Base-by-base conservation (phyloP, 1,140 invertebrate genomes). In the Caenorhabditis inopinata region DNA sequence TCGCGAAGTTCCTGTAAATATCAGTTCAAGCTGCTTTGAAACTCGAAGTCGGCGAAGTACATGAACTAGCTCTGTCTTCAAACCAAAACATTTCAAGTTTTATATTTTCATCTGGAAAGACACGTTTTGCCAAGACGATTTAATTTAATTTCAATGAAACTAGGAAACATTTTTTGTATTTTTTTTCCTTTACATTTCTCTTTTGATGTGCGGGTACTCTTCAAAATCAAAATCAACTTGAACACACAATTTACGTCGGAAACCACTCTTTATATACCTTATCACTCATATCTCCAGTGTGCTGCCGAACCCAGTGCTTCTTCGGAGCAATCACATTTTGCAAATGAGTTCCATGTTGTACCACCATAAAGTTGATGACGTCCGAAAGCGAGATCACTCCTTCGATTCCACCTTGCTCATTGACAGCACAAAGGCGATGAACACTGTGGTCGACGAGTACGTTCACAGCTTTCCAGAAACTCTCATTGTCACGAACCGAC, bases 361-460 rank as follows among this genome's bases (percentile, higher is more conserved):
- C 80, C 3, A 81, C 80, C 53, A 81, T 76, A 27, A 78, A 75
- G 53, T 81, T 81, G 49, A 81, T 81, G 11, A 81, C 74, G 45
- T 81, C 80, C 14, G 74, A 78, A 16, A 81, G 46, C 3, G 80
- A 81, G 45, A 81, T 81, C 27, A 81, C 76, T 48, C 80, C 80
- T 75, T 81, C 80, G 29, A 81, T 81, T 16, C 46, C 80, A 29
- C 76, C 76, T 12, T 81, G 74, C 18, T 76, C 80, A 32, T 81
- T 76, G 42, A 77, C 53, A 12, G 76, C 80, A 73, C 80, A 81
- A 9, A 81, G 38, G 14, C 80, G 48, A 49, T 81, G 80, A 29
- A 81, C 80, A 47, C 78, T 81, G 74, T 46, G 38, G 18, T 81
- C 80, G 74, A 81, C 80, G 53, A 81, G 80, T 6, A 81, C 80